Evolutionary conservation across 2,113 vertebrate species (phyloP).

Genomic region (Dryoscopus gambensis): DNA sequence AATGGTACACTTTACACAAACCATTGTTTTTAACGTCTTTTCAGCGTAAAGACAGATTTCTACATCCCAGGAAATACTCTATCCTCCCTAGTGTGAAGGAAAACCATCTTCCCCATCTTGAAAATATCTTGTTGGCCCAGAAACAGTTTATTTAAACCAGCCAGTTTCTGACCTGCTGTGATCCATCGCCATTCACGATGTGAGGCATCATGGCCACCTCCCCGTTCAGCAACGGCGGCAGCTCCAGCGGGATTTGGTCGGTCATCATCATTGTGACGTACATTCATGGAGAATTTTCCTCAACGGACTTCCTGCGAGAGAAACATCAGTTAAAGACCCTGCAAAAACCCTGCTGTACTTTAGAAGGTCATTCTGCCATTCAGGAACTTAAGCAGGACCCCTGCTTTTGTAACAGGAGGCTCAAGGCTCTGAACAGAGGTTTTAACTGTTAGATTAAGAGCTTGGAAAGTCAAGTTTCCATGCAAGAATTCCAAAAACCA

Average conservation of each 20-base stretch:
- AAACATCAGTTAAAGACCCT: not conserved
- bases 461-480: not conserved
- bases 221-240: conserved; percentile 92
- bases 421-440: accelerated
- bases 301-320: conserved; percentile 83
- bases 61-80: not conserved
- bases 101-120: not conserved
- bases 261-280: conserved; percentile 99
- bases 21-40: not conserved
- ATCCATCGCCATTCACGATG: conserved; percentile 92
- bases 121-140: not conserved
- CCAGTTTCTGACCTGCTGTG: conserved; percentile 83
- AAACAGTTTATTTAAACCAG: accelerated
- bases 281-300: conserved; percentile 99
- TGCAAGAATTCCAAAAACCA: not conserved
- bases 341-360: not conserved
- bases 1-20: not conserved
- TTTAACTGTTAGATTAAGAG: not conserved
- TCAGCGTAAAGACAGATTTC: not conserved
- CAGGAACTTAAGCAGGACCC: not conserved
- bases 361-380: not conserved
- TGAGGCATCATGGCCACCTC: conserved; percentile 95
- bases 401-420: not conserved
- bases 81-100: not conserved
- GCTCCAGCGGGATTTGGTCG: conserved; percentile 98